A percentile compares a stretch with the other conserved stretches of the same genome.
Evolutionary conservation across 2,888 invertebrate species (phyloP).

Genomic region (Euplexia lucipara): DNA sequence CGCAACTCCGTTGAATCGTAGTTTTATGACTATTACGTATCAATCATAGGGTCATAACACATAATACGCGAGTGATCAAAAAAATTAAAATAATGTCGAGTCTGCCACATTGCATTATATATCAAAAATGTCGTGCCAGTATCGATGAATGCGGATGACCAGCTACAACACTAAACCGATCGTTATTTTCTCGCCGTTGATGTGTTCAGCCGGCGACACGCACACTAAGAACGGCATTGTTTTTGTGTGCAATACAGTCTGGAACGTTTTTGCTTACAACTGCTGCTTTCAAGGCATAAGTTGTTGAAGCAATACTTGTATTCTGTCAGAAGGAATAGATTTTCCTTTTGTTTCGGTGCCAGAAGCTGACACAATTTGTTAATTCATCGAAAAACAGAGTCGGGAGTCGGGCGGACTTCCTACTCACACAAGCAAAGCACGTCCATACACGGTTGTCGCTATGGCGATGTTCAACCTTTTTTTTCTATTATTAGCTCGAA

Average conservation of each 20-base stretch:
- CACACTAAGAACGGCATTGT: conserved; percentile 58
- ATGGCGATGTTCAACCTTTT: conserved; percentile 56
- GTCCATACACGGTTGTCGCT: conserved; percentile 34
- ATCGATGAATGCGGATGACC: conserved; percentile 35
- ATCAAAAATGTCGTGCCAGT: neutral
- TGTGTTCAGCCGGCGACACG: conserved; percentile 57
- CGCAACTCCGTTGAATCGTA: too few species aligned
- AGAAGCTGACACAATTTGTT: neutral
- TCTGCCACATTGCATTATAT: too few species aligned
- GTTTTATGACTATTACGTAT: too few species aligned
- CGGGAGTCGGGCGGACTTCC: conserved; percentile 32
- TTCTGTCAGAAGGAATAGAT: conserved; percentile 5
- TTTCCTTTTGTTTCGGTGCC: neutral
- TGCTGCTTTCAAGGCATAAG: conserved; percentile 33
- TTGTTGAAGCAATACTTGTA: conserved; percentile 14
- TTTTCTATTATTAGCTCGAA: conserved; percentile 46
- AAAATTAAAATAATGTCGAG: too few species aligned
- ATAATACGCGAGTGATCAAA: too few species aligned
- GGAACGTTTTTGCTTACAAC: conserved; percentile 56
- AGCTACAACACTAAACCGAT: conserved; percentile 69
- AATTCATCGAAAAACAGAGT: conserved; percentile 1
- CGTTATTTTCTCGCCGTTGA: conserved; percentile 68
- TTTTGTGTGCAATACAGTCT: conserved; percentile 64
- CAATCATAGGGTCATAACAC: too few species aligned
- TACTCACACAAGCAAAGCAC: conserved; percentile 55